Base-by-base conservation (phyloP, 1,140 invertebrate genomes). In the Sycobia sp. region DNA sequence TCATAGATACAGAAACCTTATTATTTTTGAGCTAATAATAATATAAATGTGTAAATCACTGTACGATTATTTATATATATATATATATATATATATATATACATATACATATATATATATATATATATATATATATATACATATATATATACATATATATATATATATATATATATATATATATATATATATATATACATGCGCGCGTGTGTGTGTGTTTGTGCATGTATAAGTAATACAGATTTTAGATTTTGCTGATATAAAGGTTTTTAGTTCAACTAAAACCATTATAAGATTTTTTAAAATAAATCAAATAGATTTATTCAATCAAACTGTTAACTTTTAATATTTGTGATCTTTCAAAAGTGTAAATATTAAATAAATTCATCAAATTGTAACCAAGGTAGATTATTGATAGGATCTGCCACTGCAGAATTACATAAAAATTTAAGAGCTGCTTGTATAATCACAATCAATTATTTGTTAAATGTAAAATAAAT, bases 401-500 rank as follows among this genome's bases (percentile, higher is more conserved):
- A 69, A 67, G 62, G 55, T 76, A 75, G 67, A 29, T 43, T 38
- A n/a, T 22, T 49, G 22, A 34, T 59, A 59, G 46, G 27, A 38
- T 59, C 56, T 59, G 56, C 56, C 3, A 38, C 18, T 38, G 56
- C 56, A 59, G 46, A 49, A 20, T 59, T 59, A 49, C 56, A 59
- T n/a, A 36, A 70, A 75, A 69, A 62, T 71, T 73, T 66, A 23
- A 50, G 70, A 73, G 69, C 70, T 73, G 76, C 71, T 71, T 71
- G 62, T 73, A 76, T 76, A 73, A 68, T 70, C 68, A 68, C 63
- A 60, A 75, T 61, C 67, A 67, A 73, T 71, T 72, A 77, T 77
- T 76, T 77, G 75, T 79, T 79, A 70, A 78, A 69, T 78, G 71
- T 76, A 76, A 71, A 65, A 72, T 70, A 71, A 77, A 78, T 76